Percentiles rank a stretch among this genome's conserved stretches.
Conservation (phyloP, 2,797 vertebrate species). For the Nyctalus aviator region DNA sequence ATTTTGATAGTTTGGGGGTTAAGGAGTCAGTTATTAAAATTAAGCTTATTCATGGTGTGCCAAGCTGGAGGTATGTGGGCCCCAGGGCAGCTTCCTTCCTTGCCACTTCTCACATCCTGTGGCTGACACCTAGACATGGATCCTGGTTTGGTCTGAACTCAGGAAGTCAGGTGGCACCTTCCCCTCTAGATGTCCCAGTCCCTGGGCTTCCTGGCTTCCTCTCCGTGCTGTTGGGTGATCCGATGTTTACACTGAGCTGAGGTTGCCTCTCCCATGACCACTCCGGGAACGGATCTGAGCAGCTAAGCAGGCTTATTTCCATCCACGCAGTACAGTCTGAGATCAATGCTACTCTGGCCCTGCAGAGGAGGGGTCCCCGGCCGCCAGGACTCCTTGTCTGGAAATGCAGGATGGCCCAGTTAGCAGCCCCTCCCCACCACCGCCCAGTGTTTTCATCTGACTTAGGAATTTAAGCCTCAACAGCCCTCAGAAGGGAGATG, state of each 20-base stretch:
- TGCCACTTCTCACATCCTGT: not conserved
- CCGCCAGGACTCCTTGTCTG: not conserved
- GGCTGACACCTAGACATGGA: not conserved
- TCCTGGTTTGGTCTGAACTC: not conserved
- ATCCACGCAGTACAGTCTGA: rapidly evolving
- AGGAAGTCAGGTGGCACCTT: not conserved
- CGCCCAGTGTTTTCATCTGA: not conserved
- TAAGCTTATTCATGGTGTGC: rapidly evolving
- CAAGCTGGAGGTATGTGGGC: too few relatives aligned
- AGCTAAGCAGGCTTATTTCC: not conserved
- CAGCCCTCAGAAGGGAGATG: not conserved
- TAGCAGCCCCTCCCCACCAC: not conserved
- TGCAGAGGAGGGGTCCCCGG: not conserved
- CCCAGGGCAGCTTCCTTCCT: not conserved
- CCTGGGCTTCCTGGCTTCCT: not conserved
- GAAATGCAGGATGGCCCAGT: not conserved
- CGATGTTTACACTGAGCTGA: not conserved
- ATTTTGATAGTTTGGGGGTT: not conserved
- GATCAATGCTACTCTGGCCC: not conserved
- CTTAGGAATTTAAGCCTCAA: not conserved
- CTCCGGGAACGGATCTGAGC: not conserved
- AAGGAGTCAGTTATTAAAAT: not conserved
- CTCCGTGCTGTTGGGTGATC: not conserved
- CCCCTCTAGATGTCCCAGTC: not conserved
- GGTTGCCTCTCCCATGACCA: not conserved